Base-by-base conservation (phyloP, 2,888 invertebrate species). In the Eupsilia transversa region DNA sequence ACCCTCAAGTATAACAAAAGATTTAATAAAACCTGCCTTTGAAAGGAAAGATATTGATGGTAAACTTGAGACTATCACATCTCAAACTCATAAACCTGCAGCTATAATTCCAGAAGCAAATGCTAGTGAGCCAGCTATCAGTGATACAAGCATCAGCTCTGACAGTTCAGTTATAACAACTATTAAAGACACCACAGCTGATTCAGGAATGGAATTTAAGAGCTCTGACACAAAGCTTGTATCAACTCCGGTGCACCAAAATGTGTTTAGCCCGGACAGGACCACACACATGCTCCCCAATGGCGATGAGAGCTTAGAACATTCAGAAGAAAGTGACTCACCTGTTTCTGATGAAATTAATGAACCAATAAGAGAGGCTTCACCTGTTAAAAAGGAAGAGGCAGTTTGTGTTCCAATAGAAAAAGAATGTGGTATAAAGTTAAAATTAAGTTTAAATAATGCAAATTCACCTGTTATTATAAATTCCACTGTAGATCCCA, bases 401-500 rank as follows among this genome's bases (percentile, higher is more conserved):
- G 77, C 90, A 76, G 64, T 84, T 60, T 83, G 79, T 84, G 82
- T 87, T 78, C 90, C 92, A 49, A 52, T 89, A 43, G 92, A 92
- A 75, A 93, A 94, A 84, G 95, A 96, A 80, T 89, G 94, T 92
- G 96, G 96, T 67, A 96, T 96, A 43, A 96, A 96, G 89, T 89
- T 96, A 83, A 96, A 96, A 89, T 89, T 96, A 71, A 96, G 96
- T 84, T 90, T 96, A 78, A 96, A 96, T 86, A 96, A 94, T 92
- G 95, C 96, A 65, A 96, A 94, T 80, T 95, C 96, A 72, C 96
- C 96, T 80, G 95, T 96, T 72, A 96, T 96, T 68, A 96, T 96
- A 74, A 96, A 96, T 87, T 96, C 96, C 3, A 96, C 96, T 74
- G 96, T 96, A n/a, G 96, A 96, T 89, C 96, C 96, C 12, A 93